Conservation (phyloP, 1,140 invertebrate genomes). For the Panulirus ornatus region DNA sequence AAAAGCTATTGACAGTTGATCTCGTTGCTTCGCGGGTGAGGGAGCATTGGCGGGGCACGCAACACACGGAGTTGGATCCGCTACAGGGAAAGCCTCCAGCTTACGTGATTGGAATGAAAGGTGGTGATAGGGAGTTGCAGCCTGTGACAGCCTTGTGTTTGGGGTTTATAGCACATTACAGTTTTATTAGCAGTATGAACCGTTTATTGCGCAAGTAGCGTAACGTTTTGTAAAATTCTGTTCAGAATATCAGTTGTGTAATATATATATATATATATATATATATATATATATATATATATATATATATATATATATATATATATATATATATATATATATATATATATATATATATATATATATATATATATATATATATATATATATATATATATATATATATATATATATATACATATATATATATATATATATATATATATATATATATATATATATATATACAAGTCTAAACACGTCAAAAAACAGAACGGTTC, state of each 20-base stretch:
- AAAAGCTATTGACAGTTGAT: too few relatives aligned
- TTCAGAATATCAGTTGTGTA: background rate
- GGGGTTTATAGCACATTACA: background rate
- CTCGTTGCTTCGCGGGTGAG: too few relatives aligned
- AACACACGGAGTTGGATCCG: too few relatives aligned
- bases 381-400: background rate
- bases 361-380: background rate
- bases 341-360: background rate
- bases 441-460: conserved; percentile 26
- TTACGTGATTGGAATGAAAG: too few relatives aligned
- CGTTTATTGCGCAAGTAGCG: background rate
- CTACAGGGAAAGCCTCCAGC: too few relatives aligned
- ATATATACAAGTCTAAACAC: conserved; percentile 11
- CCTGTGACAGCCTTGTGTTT: background rate
- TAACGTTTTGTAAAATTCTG: background rate
- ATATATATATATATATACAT: conserved; percentile 34
- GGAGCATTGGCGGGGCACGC: too few relatives aligned
- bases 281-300: conserved; percentile 41
- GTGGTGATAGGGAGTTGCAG: background rate
- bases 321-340: conserved; percentile 23
- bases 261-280: conserved; percentile 37
- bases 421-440: conserved; percentile 38
- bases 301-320: conserved; percentile 23
- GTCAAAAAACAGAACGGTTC: background rate
- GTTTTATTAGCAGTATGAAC: background rate